A percentile compares a stretch with the other conserved stretches of the same genome.
Conservation (phyloP, 2,797 vertebrate genomes). For the Cephalopachus bancanus region DNA sequence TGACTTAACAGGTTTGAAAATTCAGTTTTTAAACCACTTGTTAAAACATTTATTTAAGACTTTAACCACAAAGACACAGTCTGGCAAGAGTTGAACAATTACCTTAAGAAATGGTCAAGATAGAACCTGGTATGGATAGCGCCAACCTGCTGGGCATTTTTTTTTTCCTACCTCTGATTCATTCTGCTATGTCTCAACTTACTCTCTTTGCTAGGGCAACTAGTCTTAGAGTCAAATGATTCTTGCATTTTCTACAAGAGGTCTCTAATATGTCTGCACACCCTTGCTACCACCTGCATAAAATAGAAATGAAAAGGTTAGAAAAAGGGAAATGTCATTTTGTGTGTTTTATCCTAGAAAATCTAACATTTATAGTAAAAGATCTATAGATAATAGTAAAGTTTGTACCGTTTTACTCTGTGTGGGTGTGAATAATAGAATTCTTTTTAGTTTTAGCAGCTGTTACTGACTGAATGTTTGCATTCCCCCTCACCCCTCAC, state of each 20-base stretch:
- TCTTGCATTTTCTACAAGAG: neutral
- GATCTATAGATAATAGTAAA: neutral
- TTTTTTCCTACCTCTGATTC: neutral
- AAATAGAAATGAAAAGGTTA: neutral
- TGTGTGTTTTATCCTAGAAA: slow-evolving; percentile 32
- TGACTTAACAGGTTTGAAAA: slow-evolving; percentile 78
- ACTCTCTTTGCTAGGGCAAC: neutral
- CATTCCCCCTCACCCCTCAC: neutral
- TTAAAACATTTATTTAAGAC: slow-evolving; percentile 61
- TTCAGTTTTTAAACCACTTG: slow-evolving; percentile 65
- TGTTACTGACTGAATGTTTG: neutral
- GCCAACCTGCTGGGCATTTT: neutral
- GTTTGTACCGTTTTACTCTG: neutral
- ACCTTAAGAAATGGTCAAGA: neutral
- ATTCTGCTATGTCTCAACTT: neutral
- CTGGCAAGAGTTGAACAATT: neutral
- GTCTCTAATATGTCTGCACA: neutral
- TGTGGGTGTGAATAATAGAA: neutral
- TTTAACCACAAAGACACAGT: neutral
- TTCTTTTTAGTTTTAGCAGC: neutral
- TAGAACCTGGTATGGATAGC: neutral
- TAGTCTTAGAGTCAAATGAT: neutral
- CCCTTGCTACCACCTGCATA: neutral
- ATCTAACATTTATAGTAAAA: slow-evolving; percentile 1
- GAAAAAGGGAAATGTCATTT: neutral